A percentile compares a stretch with the other conserved stretches of the same genome.
These are phyloP conservation scores for Mobula hypostoma DNA, from an alignment of 2,113 vertebrate genomes.

Conservation along the genomic window DNA sequence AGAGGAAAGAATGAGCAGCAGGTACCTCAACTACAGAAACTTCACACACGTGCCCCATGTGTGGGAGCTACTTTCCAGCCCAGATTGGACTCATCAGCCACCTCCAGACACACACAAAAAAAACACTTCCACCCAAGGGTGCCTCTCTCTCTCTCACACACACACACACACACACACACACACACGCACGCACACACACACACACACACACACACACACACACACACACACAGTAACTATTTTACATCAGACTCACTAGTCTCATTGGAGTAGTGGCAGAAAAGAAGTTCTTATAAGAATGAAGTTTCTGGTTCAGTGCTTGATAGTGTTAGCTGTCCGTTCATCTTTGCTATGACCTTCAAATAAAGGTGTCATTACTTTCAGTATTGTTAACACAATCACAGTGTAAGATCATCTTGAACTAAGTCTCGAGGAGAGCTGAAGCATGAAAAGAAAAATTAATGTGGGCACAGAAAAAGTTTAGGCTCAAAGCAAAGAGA, in stretches of 20 bases:
- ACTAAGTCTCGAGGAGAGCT: neutral
- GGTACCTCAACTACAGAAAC: too few relatives aligned
- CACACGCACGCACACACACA: too few relatives aligned
- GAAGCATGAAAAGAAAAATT: neutral
- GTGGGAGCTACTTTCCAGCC: too few relatives aligned
- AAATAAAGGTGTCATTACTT: neutral
- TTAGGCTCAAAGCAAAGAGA: neutral
- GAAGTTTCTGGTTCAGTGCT: neutral
- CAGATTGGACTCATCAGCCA: too few relatives aligned
- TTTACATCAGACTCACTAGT: neutral
- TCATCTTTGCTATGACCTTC: neutral
- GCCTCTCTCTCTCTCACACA: too few relatives aligned
- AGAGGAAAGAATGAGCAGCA: too few relatives aligned
- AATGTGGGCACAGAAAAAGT: neutral
- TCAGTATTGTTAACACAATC: neutral
- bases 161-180: too few relatives aligned
- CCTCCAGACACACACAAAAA: too few relatives aligned
- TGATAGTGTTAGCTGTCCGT: neutral
- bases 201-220: too few relatives aligned
- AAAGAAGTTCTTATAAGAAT: neutral
- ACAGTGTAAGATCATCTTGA: neutral
- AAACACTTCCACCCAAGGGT: too few relatives aligned
- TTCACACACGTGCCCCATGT: too few relatives aligned
- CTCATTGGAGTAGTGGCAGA: neutral
- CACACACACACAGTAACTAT: neutral